Evolutionary conservation across 1,140 invertebrate species (phyloP), one percentile per base, ranked within the genome.

Genomic region (Rhyacophila brunnea): DNA sequence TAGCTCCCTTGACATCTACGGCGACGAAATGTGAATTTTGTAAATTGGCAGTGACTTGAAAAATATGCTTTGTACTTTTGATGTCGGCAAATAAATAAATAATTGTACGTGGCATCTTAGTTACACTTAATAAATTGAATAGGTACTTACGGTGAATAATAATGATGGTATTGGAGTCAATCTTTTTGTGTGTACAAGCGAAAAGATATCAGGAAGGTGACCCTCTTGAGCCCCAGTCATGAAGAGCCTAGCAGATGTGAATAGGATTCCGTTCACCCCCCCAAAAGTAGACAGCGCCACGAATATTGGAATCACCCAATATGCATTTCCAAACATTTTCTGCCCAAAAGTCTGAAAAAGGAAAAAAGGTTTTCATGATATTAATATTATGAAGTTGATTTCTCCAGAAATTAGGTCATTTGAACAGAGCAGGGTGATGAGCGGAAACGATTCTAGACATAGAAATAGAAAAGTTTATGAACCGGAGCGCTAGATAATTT

Each of bases 211-310:
- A 0, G 91, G 91, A 72, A 95, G 82, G 72, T 93, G 91, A 4
- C 89, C 89, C 70, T 93, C 87, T 64, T 91, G 86, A 0, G 90
- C 87, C 6, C 91, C 92, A 2, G 84, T 88, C 14, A 87, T 82
- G 67, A 90, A 89, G 4, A 87, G 80, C 66, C 87, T 81, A 1
- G 91, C 89, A 1, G 92, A 92, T 1, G 93, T 95, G 74, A 96
- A 95, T 36, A 96, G 78, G 34, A 95, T 91, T 11, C 94, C 93
- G 71, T 96, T 96, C 0, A 95, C 92, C 11, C 92, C 92, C 14
- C 93, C 93, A 68, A 90, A 89, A 0, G 85, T 87, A 10, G 86
- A 88, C 32, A 96, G 75, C 0, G 93, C 91, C 10, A 96, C 93
- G 72, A 94, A 94, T 15, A 95, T 81, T 1, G 93, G 92, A 65